These are phyloP conservation scores for Sylvietta virens DNA, from an alignment of 2,113 vertebrate genomes.

Conservation along the genomic window DNA sequence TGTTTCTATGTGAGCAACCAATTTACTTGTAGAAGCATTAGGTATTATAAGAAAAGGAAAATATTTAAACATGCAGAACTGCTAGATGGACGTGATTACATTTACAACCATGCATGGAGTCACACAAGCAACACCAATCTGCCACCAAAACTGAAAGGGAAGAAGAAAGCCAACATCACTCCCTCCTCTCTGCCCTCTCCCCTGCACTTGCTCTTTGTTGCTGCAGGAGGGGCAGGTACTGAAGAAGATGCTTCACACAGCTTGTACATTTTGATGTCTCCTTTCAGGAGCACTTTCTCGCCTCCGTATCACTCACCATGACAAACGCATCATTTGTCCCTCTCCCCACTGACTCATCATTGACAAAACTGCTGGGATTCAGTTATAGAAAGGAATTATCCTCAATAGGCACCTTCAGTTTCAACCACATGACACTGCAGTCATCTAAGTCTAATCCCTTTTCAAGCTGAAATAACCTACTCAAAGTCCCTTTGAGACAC, in stretches of 20 bases:
- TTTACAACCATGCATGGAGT: fast-evolving
- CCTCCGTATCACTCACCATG: neutral
- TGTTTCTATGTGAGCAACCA: neutral
- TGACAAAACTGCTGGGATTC: constrained; percentile 37
- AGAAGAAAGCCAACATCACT: neutral
- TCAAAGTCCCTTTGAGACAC: constrained; percentile 53
- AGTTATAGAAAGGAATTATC: constrained; percentile 59
- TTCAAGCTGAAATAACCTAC: constrained; percentile 64
- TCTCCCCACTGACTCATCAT: constrained; percentile 28
- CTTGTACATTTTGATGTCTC: neutral
- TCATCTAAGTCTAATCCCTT: constrained; percentile 61
- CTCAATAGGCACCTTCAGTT: constrained; percentile 63
- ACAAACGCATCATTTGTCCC: constrained; percentile 53
- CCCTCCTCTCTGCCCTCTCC: neutral
- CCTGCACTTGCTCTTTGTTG: neutral
- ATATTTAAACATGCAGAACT: neutral
- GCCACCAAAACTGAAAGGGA: neutral
- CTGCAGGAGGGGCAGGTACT: neutral
- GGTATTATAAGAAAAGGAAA: neutral
- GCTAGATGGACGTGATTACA: neutral
- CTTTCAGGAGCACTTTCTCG: neutral
- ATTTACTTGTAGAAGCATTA: neutral
- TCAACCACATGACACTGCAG: constrained; percentile 53
- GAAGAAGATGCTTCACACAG: neutral
- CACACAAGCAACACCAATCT: neutral